Evolutionary conservation across 2,113 vertebrate genomes (phyloP), one percentile per base, ranked within the genome.

Genomic region (Xenotilapia longispinis): DNA sequence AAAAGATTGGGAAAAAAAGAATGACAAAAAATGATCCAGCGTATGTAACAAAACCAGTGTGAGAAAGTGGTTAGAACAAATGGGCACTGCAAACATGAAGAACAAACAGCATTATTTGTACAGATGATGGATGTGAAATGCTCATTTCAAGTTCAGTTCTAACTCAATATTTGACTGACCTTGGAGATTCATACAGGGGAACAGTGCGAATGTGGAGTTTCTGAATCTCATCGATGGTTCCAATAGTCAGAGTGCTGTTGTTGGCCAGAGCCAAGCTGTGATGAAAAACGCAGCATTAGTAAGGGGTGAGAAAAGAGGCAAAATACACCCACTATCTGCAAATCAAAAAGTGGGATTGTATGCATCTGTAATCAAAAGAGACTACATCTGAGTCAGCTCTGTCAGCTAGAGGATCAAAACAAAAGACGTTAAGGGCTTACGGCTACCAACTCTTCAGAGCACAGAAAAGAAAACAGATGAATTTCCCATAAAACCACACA

Each of bases 141-240:
- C 53, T 83, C 7, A 21, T 36, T 38, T 58, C 3, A 23, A 53
- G 11, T 36, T 83, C 13, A 73, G 11, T 42, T 80, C 7, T 33
- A 23, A 23, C 28, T 84, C 40, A 47, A 23, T 81, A n/a, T 73
- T 31, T 68, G 47, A 63, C 96, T 96, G 87, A 99, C 99, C 98
- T 99, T 84, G 99, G 99, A 0, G 98, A 99, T 80, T 99, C 99
- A 0, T 97, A 98, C 79, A 99, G 97, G 1, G 99, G 99, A 23
- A 99, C 99, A 0, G 99, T 99, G 84, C 99, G 98, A 88, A 99
- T 99, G 92, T 99, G 98, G 31, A 99, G 97, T 90, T 99, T 99
- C 96, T 99, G 99, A 90, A 99, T 99, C 95, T 99, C 99, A 0
- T 99, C 98, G 0, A 99, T 99, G 90, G 99, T 99, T 53, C 98